A percentile compares a stretch with the other conserved stretches of the same genome.
Conservation (phyloP, 2,113 vertebrate species). For the Hippocampus comes region DNA sequence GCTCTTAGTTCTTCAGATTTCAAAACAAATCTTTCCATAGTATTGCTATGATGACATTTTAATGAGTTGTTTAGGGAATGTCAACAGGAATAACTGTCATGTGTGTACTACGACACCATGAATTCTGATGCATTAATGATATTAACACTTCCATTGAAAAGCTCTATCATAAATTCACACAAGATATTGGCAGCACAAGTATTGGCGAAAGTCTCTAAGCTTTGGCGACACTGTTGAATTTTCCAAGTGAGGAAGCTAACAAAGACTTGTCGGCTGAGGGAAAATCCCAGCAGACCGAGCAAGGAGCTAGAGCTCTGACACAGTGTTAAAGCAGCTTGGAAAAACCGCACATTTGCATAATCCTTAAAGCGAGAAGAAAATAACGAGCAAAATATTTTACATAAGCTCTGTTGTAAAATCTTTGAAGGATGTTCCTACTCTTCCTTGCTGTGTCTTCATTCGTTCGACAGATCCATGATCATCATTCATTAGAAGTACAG, state of each 20-base stretch:
- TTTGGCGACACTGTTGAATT: slow-evolving; percentile 20
- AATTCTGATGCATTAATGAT: not conserved
- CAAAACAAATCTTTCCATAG: not conserved
- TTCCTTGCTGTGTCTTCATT: slow-evolving; percentile 12
- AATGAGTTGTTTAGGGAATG: too few species aligned
- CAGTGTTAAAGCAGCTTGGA: slow-evolving; percentile 33
- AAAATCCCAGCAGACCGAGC: slow-evolving; percentile 36
- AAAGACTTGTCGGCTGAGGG: slow-evolving; percentile 12
- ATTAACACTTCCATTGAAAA: not conserved
- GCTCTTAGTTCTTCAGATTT: too few species aligned
- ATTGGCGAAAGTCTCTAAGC: not conserved
- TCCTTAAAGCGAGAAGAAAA: slow-evolving; percentile 35
- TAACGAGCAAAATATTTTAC: slow-evolving; percentile 27
- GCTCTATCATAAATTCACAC: too few species aligned
- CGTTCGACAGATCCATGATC: slow-evolving; percentile 19
- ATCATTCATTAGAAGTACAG: slow-evolving; percentile 9
- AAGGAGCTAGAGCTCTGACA: slow-evolving; percentile 17
- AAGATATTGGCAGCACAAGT: not conserved
- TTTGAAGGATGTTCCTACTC: slow-evolving; percentile 1
- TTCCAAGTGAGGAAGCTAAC: slow-evolving; percentile 20
- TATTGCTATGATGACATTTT: not conserved
- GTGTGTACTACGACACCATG: not conserved
- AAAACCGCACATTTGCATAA: slow-evolving; percentile 31
- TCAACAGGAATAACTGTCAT: too few species aligned
- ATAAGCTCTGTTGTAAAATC: slow-evolving; percentile 21